phyloP scores from a whole-genome alignment of 2,113 vertebrate species.

The Mola mola region DNA sequence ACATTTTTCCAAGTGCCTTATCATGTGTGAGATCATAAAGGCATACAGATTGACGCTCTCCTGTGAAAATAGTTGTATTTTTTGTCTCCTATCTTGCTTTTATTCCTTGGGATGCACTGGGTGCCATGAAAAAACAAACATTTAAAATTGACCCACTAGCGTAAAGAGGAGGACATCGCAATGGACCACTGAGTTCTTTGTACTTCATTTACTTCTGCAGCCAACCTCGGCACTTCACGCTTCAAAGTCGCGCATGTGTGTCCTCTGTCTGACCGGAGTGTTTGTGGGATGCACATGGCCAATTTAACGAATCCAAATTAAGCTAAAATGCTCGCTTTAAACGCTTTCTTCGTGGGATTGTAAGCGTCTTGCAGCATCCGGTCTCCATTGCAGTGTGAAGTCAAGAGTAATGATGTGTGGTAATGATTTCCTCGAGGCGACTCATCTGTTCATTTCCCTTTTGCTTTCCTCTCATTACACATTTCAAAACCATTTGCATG shows the following conservation, averaged over 20 bases:
- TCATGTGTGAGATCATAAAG: constrained; percentile 10
- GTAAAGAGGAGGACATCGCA: constrained; percentile 13
- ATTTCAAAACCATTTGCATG: constrained; percentile 64
- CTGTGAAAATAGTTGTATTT: background rate
- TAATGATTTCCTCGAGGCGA: constrained; percentile 76
- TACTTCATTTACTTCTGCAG: constrained; percentile 22
- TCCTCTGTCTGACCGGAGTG: constrained; percentile 32
- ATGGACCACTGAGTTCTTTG: constrained; percentile 1
- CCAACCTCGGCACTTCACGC: constrained; percentile 21
- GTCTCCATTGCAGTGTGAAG: constrained; percentile 61
- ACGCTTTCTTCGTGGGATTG: constrained; percentile 41
- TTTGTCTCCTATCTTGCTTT: background rate
- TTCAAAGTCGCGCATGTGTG: constrained; percentile 27
- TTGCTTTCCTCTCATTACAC: constrained; percentile 74
- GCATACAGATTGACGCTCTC: background rate
- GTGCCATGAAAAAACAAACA: background rate
- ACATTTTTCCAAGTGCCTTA: constrained; percentile 11
- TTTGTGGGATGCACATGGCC: constrained; percentile 17
- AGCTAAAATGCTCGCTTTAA: constrained; percentile 42
- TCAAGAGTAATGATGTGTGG: constrained; percentile 74
- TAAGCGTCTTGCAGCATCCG: constrained; percentile 46
- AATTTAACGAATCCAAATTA: constrained; percentile 45
- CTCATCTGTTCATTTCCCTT: constrained; percentile 74
- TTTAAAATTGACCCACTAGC: background rate
- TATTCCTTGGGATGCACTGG: constrained; percentile 5